These are phyloP conservation scores for Dynastes maya DNA, from an alignment of 2,888 invertebrate species.

Conservation along the genomic window DNA sequence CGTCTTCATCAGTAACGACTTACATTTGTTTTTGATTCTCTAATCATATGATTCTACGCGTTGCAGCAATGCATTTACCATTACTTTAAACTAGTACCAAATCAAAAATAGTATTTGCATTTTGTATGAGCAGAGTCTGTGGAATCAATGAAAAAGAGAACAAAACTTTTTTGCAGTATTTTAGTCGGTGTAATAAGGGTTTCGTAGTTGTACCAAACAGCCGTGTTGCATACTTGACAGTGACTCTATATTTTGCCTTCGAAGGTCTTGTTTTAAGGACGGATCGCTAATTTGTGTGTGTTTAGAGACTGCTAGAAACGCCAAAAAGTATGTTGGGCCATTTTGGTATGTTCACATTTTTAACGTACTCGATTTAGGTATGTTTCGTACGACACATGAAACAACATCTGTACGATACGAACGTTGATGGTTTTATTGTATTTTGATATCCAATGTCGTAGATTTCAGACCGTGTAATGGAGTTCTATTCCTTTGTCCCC, in stretches of 20 bases:
- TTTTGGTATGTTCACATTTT: conserved; percentile 58
- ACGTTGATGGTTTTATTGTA: conserved; percentile 65
- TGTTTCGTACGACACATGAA: conserved; percentile 54
- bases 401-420: conserved; percentile 60
- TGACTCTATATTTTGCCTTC: conserved; percentile 56
- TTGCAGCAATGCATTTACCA: conserved; percentile 18
- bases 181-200: conserved; percentile 66
- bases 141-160: conserved; percentile 27
- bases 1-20: conserved; percentile 28
- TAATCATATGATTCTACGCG: conserved; percentile 51
- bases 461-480: conserved; percentile 63
- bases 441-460: conserved; percentile 65
- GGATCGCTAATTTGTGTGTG: conserved; percentile 45
- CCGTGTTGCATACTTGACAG: conserved; percentile 64
- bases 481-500: conserved; percentile 62
- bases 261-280: conserved; percentile 49
- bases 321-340: conserved; percentile 56
- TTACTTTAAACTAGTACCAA: conserved; percentile 2
- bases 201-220: conserved; percentile 63
- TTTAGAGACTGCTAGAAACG: conserved; percentile 44
- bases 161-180: conserved; percentile 50
- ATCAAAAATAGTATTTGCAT: conserved; percentile 21
- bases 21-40: conserved; percentile 51
- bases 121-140: conserved; percentile 9
- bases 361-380: conserved; percentile 33